phyloP scores from a whole-genome alignment of 2,113 vertebrate species.

The Pteruthius melanotis region DNA sequence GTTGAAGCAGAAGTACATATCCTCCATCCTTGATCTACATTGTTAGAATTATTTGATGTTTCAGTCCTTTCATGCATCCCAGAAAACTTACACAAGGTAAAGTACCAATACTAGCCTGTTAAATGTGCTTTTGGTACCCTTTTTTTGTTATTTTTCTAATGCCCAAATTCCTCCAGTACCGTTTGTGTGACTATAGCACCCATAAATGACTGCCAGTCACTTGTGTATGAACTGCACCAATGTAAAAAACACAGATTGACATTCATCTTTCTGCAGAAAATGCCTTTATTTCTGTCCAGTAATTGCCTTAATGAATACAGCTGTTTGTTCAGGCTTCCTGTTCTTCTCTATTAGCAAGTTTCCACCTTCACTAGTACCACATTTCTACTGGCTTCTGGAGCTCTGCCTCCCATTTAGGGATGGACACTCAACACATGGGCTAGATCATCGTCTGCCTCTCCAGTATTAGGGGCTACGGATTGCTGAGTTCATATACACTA shows the following conservation, averaged over 20 bases:
- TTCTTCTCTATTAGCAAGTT: not conserved
- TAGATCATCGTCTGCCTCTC: not conserved
- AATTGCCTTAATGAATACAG: not conserved
- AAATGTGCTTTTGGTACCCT: not conserved
- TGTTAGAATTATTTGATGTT: not conserved
- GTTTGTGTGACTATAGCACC: not conserved
- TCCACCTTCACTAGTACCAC: not conserved
- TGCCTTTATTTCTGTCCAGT: not conserved
- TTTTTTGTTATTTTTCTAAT: not conserved
- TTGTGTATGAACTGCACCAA: not conserved
- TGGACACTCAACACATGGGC: fast-evolving
- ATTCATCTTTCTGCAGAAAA: not conserved
- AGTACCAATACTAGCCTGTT: not conserved
- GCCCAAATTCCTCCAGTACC: not conserved
- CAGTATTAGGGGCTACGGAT: fast-evolving
- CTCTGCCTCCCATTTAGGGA: not conserved
- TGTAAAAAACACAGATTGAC: not conserved
- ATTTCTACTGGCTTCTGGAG: not conserved
- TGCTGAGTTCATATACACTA: not conserved
- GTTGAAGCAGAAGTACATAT: not conserved
- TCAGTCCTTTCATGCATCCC: not conserved
- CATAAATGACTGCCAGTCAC: not conserved
- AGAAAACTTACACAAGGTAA: not conserved
- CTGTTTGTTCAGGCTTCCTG: not conserved
- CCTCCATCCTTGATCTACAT: not conserved